These are phyloP conservation scores for Gibbula magus DNA, from an alignment of 2,888 invertebrate species.

Conservation along the genomic window DNA sequence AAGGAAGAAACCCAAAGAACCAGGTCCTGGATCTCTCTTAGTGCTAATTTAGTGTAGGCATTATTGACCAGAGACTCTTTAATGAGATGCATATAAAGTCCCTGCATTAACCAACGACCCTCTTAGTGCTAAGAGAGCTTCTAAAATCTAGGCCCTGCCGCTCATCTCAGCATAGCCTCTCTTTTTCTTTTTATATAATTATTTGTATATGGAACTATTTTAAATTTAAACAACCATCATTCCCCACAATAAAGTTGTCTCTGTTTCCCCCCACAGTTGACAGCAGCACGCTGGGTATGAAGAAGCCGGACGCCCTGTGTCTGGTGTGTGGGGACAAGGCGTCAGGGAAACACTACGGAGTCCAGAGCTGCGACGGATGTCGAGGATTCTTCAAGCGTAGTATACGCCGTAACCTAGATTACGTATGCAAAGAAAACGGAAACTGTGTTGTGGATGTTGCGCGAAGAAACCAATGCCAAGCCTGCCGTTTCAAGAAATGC, in stretches of 20 bases:
- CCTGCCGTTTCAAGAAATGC: constrained; percentile 93
- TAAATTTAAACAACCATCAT: too few species aligned
- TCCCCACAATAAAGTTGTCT: too few species aligned
- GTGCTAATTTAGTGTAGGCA: too few species aligned
- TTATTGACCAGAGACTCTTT: too few species aligned
- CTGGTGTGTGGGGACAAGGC: constrained; percentile 76
- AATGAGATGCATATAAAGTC: too few species aligned
- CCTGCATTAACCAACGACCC: too few species aligned
- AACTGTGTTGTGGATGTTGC: constrained; percentile 93
- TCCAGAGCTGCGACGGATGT: constrained; percentile 78
- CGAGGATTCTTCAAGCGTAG: constrained; percentile 95
- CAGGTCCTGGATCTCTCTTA: too few species aligned
- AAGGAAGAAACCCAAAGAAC: too few species aligned
- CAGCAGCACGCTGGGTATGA: constrained; percentile 5
- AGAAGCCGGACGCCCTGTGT: constrained; percentile 76
- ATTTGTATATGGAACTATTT: background rate
- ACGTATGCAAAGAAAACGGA: constrained; percentile 92
- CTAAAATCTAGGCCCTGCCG: background rate
- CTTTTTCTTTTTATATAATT: background rate
- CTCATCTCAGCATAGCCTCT: background rate
- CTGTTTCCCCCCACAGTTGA: background rate
- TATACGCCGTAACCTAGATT: constrained; percentile 90
- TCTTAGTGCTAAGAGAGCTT: too few species aligned
- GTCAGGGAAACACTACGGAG: constrained; percentile 76
- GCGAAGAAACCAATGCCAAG: constrained; percentile 94